Base-by-base conservation (phyloP, 2,797 vertebrate genomes). In the Rhyacichthys aspro region DNA sequence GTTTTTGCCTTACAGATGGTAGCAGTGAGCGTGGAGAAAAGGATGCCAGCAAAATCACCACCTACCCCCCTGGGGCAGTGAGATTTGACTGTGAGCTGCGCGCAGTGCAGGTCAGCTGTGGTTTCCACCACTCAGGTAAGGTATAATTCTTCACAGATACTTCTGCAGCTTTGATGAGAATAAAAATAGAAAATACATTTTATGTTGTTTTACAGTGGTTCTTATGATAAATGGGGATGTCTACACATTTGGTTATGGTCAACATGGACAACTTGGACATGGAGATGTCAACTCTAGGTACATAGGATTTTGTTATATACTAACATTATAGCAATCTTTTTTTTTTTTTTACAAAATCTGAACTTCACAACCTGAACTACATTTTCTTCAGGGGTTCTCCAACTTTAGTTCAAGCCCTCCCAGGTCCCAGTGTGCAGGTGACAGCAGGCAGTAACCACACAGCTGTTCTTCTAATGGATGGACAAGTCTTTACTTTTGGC, bases 191-290 rank as follows among this genome's bases (percentile, higher is more conserved):
- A 9, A 28, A 6, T 19, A 15, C 16, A 18, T 19, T 12, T 12
- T 39, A 41, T 68, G 9, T 46, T 76, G 9, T 14, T 66, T 72
- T 60, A 0, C 80, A 99, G 98, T 98, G 90, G 95, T 99, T 67
- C 88, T 99, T 75, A 98, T 99, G 98, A 96, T 98, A 80, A 99
- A 98, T 59, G 98, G 97, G 69, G 97, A 99, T 54, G 98, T 99
- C 76, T 99, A 97, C 85, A 97, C 96, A 0, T 99, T 99, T 89
- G 98, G 98, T 66, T 99, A 99, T 19, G 97, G 98, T 18, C 98
- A 99, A 63, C 97, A 99, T 32, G 98, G 98, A 3, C 98, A 99
- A 37, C 95, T 99, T 5, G 98, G 98, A 55, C 98, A 98, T 0
- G 98, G 96, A 63, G 97, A 99, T 70, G 96, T 98, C 69, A 99